Evolutionary conservation across 2,113 vertebrate genomes (phyloP).

Genomic region (Ceyx margarethae): DNA sequence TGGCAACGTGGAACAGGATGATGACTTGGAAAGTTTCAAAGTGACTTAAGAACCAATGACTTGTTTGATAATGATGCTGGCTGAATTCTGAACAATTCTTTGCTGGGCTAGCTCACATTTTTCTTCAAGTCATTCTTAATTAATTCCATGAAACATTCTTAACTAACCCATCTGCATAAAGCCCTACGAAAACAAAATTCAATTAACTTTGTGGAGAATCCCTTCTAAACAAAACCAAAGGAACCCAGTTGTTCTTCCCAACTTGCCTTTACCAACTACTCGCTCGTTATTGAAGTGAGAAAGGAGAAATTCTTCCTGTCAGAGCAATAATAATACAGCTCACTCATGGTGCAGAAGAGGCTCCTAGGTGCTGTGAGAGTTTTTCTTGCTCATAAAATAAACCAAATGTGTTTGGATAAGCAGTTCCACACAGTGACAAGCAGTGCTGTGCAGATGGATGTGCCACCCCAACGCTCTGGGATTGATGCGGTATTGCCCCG

Average conservation of each 20-base stretch:
- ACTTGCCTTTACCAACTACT: not conserved
- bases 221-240: not conserved
- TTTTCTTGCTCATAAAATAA: not conserved
- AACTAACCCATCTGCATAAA: not conserved
- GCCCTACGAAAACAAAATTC: not conserved
- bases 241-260: not conserved
- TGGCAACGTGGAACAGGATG: not conserved
- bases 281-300: not conserved
- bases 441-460: slow-evolving; percentile 44
- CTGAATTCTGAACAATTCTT: not conserved
- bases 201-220: not conserved
- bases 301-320: not conserved
- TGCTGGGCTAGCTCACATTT: not conserved
- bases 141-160: not conserved
- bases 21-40: not conserved
- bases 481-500: slow-evolving; percentile 44
- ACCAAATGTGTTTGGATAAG: slow-evolving; percentile 15
- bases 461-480: slow-evolving; percentile 27
- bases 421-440: not conserved
- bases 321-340: slow-evolving; percentile 27
- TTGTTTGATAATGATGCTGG: not conserved
- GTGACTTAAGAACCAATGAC: not conserved
- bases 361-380: not conserved
- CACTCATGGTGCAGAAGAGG: not conserved
- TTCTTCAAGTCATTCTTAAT: not conserved